A percentile compares a stretch with the other conserved stretches of the same genome.
Conservation (phyloP, 2,888 invertebrate genomes). For the Drosophila anceps region DNA sequence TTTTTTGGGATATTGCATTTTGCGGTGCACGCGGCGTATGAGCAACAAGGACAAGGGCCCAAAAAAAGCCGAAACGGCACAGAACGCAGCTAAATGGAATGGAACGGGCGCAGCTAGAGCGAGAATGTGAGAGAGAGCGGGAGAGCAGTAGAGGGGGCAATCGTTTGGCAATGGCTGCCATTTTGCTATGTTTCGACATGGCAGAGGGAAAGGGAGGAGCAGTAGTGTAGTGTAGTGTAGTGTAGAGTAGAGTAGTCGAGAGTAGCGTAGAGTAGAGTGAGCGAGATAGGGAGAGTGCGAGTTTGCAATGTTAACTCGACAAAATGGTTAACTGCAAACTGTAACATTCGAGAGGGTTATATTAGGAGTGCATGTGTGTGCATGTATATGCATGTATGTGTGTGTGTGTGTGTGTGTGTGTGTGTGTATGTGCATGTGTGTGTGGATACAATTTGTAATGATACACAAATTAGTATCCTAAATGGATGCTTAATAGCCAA, state of each 20-base stretch:
- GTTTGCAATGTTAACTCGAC: conserved; percentile 48
- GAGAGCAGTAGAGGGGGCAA: neutral
- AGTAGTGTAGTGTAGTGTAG: neutral
- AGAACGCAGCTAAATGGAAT: conserved; percentile 17
- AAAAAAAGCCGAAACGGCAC: conserved; percentile 17
- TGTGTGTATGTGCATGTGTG: conserved; percentile 39
- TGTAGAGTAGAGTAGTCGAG: neutral
- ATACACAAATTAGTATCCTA: conserved; percentile 82
- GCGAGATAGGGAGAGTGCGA: neutral
- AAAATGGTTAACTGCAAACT: conserved; percentile 49
- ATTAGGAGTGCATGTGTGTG: conserved; percentile 1
- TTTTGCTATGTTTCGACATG: conserved; percentile 39
- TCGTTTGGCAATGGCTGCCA: conserved; percentile 51
- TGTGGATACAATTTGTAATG: conserved; percentile 78
- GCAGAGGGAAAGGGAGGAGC: conserved; percentile 3
- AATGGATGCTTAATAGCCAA: conserved; percentile 80
- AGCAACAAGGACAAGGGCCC: conserved; percentile 50
- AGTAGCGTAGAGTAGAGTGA: neutral
- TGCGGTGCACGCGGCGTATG: conserved; percentile 68
- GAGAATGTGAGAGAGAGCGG: neutral
- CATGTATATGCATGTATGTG: conserved; percentile 16
- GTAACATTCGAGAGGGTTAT: conserved; percentile 22
- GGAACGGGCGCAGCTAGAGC: neutral
- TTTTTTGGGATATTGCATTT: conserved; percentile 62
- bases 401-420: conserved; percentile 20